Base-by-base conservation (phyloP, 2,113 vertebrate species). In the Orycteropus afer region DNA sequence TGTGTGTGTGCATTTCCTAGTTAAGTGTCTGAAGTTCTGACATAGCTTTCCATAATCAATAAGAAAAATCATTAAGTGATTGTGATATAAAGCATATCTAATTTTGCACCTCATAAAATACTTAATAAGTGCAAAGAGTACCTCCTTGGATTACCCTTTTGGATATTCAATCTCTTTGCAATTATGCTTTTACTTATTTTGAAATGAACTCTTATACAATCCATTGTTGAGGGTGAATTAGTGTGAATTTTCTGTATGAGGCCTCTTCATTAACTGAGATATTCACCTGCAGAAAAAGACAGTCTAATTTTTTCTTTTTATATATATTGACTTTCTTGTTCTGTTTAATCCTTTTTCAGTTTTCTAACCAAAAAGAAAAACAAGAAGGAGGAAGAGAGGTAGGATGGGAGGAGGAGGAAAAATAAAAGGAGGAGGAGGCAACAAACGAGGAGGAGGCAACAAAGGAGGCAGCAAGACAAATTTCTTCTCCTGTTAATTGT, bases 361-460 rank as follows among this genome's bases (percentile, higher is more conserved):
- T 23, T 84, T 93, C 45, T 63, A 82, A 47, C 32, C 59, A 83
- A 29, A 49, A 51, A 67, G 47, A 76, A 17, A 7, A 63, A 42
- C 11, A 15, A 20, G 12, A 1, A 49, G 7, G 42, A 79, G 10
- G 12, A n/a, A 18, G 29, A 51, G 6, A 71, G 7, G 0, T 7
- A 37, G 6, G 17, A 0, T 45, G 37, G 27, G 7, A 0, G 1
- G 17, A 59, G 4, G 12, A 69, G 1, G 37, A 13, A 0, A 5
- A 23, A 25, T 2, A 53, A 17, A 71, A 23, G 14, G 7, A 76
- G 61, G 37, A 65, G 22, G 61, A 17, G 69, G 42, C 65, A 5
- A 73, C 25, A 3, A 57, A 4, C 55, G 11, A n/a, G n/a, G n/a
- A n/a, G n/a, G n/a, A n/a, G n/a, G n/a, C n/a, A n/a, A n/a, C n/a